Conservation (phyloP, 2,797 vertebrate genomes). For the Pipistrellus pygmaeus region DNA sequence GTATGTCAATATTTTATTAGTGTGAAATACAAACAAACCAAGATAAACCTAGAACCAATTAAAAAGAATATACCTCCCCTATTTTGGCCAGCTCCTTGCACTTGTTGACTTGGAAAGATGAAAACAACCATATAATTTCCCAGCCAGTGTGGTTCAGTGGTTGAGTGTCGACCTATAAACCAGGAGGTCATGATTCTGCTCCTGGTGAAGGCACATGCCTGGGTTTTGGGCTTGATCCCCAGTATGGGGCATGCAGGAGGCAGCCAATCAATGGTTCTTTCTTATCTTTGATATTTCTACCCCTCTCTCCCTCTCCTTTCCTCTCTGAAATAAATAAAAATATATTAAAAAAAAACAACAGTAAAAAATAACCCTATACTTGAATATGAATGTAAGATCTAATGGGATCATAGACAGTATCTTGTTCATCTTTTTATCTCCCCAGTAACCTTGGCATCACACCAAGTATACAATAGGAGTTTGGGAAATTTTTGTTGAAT, state of each 20-base stretch:
- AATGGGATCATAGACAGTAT: background rate
- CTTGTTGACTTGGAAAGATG: constrained; percentile 45
- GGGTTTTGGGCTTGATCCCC: too few relatives aligned
- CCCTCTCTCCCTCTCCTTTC: too few relatives aligned
- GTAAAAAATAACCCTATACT: constrained; percentile 12
- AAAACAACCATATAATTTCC: constrained; percentile 19
- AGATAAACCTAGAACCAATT: background rate
- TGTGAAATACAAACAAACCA: background rate
- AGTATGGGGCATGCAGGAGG: too few relatives aligned
- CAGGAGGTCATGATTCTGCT: too few relatives aligned
- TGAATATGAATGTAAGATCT: constrained; percentile 23
- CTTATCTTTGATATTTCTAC: too few relatives aligned
- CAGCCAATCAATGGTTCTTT: too few relatives aligned
- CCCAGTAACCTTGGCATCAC: background rate
- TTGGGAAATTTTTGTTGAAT: constrained; percentile 25
- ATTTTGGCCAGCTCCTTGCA: constrained; percentile 6
- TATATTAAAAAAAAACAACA: too few relatives aligned
- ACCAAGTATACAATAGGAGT: background rate
- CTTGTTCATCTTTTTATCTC: background rate
- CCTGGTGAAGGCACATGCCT: too few relatives aligned
- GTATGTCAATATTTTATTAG: background rate
- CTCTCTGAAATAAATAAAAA: too few relatives aligned
- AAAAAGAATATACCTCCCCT: rapidly evolving
- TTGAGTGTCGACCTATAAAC: too few relatives aligned
- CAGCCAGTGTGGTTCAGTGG: too few relatives aligned